A percentile compares a stretch with the other conserved stretches of the same genome.
Conservation (phyloP, 2,888 invertebrate genomes). For the Diaphora mendica region DNA sequence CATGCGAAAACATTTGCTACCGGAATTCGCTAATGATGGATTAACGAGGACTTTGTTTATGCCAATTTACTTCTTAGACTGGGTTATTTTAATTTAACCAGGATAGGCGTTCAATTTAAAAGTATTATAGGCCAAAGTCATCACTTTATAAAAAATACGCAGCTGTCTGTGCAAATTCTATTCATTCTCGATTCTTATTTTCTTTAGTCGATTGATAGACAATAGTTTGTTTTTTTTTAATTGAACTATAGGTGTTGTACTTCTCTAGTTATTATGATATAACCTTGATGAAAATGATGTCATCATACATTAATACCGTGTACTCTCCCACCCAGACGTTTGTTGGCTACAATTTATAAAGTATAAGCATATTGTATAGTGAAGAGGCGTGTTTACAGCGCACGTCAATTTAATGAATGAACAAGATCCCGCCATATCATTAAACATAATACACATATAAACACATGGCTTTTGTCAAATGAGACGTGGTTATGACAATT, state of each 20-base stretch:
- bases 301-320: conserved; percentile 4
- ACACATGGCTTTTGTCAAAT: background rate
- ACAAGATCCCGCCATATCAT: conserved; percentile 43
- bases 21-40: conserved; percentile 71
- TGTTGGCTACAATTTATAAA: conserved; percentile 28
- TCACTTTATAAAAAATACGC: background rate
- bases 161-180: background rate
- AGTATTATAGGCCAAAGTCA: background rate
- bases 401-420: conserved; percentile 59
- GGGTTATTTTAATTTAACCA: conserved; percentile 21
- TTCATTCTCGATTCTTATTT: background rate
- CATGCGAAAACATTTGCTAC: conserved; percentile 69
- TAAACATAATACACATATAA: conserved; percentile 16
- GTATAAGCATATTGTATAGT: conserved; percentile 20
- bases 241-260: background rate
- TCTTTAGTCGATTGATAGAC: background rate
- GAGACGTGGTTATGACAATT: background rate
- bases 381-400: conserved; percentile 57
- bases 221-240: background rate
- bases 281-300: conserved; percentile 8
- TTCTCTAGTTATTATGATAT: background rate
- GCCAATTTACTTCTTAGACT: conserved; percentile 45
- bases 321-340: background rate
- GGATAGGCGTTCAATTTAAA: conserved; percentile 10
- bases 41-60: conserved; percentile 55